Conservation (phyloP, 2,113 vertebrate species). For the Microcebus murinus region DNA sequence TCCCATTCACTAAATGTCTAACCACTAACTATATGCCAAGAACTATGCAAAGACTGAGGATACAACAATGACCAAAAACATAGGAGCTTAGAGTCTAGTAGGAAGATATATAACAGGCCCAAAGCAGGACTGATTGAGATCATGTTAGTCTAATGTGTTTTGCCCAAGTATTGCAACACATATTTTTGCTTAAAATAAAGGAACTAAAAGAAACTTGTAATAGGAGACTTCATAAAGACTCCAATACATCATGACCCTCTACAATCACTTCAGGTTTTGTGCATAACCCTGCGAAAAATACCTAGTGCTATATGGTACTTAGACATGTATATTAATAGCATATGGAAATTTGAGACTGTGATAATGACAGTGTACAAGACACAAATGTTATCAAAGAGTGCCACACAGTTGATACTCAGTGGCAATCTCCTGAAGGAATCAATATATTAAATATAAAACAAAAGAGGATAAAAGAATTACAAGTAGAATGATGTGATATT, state of each 20-base stretch:
- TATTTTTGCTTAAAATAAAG: constrained; percentile 10
- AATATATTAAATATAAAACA: neutral
- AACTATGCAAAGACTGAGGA: neutral
- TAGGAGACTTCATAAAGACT: neutral
- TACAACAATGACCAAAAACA: neutral
- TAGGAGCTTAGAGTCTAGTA: neutral
- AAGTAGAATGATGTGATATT: neutral
- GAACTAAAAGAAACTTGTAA: neutral
- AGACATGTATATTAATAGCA: neutral
- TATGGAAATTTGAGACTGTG: neutral
- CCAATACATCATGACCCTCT: neutral
- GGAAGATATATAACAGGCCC: neutral
- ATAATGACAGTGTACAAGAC: no score
- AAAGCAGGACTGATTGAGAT: neutral
- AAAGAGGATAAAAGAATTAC: neutral
- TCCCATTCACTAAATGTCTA: neutral
- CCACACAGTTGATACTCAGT: neutral
- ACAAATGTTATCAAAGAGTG: neutral
- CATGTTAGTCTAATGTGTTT: neutral
- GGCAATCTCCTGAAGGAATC: neutral
- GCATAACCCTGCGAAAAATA: neutral
- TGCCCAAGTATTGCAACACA: neutral
- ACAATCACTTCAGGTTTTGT: neutral
- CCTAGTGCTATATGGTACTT: neutral
- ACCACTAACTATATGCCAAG: neutral